Evolutionary conservation across 1,140 invertebrate species (phyloP), one percentile per base, ranked within the genome.

Genomic region (Tribolium castaneum): DNA sequence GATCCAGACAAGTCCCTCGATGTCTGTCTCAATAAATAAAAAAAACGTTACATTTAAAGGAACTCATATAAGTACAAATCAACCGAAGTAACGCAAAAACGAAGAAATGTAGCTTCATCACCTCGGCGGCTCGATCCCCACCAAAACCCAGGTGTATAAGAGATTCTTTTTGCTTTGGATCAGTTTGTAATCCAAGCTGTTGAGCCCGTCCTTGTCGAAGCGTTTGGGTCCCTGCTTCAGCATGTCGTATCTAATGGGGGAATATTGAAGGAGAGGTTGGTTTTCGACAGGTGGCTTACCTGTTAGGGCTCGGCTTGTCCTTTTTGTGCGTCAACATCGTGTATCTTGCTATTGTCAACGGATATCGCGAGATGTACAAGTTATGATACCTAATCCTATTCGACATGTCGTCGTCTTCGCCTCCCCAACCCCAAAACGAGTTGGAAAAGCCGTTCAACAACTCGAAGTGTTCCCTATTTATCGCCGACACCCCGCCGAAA

Each of bases 331-430:
- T 91, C 39, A 98, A 88, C 96, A 98, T 98, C 66, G 93, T 95
- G 86, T 98, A 98, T 6, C 95, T 90, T 6, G 96, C 96, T 75
- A 97, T 93, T 71, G 93, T 93, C 56, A 93, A 90, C 7, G 95
- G 95, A 88, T 97, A 97, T 78, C 97, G 90, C 30, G 94, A 93
- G 86, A 97, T 95, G 86, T 95, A 93, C 52, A 95, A 91, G 50
- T 93, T 92, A 79, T 92, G 91, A 82, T 92, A 92, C 80, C 92
- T 92, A 80, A 97, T 92, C 83, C 95, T 91, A 86, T 95, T 95
- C 35, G 93, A 93, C 94, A 97, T 96, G 85, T 98, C 96, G 85
- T 97, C 96, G 86, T 98, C 96, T 87, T 98, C 96, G 14, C 94
- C 96, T 30, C 96, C 96, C 96, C 96, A 97, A 6, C 96, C 96